Conservation (phyloP, 2,797 vertebrate species). For the Morelia viridis region DNA sequence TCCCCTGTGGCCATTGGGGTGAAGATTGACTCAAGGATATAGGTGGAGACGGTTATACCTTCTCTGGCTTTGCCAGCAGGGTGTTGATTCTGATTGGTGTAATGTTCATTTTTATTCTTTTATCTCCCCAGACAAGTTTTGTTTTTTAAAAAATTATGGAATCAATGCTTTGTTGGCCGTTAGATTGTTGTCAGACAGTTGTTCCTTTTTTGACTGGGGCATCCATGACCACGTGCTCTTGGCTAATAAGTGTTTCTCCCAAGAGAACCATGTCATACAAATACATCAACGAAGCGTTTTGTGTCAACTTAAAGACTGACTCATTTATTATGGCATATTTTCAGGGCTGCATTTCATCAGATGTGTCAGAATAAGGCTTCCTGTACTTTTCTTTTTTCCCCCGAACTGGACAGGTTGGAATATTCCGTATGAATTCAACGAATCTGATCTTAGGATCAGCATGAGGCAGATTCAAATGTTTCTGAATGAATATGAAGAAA, state of each 20-base stretch:
- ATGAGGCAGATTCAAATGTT: conserved; percentile 94
- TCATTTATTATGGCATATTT: not conserved
- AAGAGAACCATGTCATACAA: not conserved
- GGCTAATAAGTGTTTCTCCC: not conserved
- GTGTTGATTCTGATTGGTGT: too few species aligned
- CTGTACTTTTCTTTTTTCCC: not conserved
- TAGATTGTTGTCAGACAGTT: not conserved
- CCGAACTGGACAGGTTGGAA: conserved; percentile 85
- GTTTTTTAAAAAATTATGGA: too few species aligned
- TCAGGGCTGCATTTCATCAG: not conserved
- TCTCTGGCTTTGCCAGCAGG: too few species aligned
- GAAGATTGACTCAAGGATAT: too few species aligned
- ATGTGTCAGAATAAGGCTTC: conserved; percentile 13
- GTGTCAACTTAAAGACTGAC: not conserved
- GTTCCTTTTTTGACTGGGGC: not conserved
- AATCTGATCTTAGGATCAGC: conserved; percentile 92
- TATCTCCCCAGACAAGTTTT: too few species aligned
- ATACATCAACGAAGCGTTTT: not conserved
- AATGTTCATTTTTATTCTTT: too few species aligned
- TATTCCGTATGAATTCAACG: conserved; percentile 95
- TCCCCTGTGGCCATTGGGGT: too few species aligned
- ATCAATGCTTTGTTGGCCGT: too few species aligned
- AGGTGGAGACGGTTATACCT: too few species aligned
- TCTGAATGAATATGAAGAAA: conserved; percentile 87
- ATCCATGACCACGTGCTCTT: not conserved